Base-by-base conservation (phyloP, 2,113 vertebrate genomes). In the Budorcas taxicolor region DNA sequence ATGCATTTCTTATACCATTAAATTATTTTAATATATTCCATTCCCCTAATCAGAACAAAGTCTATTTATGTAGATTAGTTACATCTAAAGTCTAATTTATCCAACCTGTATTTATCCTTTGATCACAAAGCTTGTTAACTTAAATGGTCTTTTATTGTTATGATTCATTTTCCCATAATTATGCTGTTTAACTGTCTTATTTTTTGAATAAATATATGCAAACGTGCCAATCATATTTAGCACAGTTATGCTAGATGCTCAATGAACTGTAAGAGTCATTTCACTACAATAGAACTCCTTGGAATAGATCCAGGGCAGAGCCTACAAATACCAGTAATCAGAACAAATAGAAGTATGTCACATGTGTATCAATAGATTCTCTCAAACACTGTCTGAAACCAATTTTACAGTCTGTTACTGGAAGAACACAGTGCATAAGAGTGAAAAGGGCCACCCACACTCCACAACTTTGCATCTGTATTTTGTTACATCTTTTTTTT, bases 201-300 rank as follows among this genome's bases (percentile, higher is more conserved):
- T 98, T 98, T 97, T 97, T 40, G 45, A 98, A 98, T 98, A 99
- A 99, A 99, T 98, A 98, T 97, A 98, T 98, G 97, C 98, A 98
- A 98, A 98, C 84, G 94, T 91, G 97, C 99, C 99, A 99, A 98
- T 99, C 98, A 98, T 98, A 99, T 99, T 99, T 98, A 98, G 97
- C 80, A 97, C 78, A 98, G 98, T 98, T 99, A 98, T 98, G 98
- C 98, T 99, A 97, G 98, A 98, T 99, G 98, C 91, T 98, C 99
- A 99, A 97, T 99, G 98, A 99, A 99, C 99, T 99, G 98, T 98
- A 98, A 98, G 98, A 99, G 98, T 97, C 98, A 99, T 99, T 99
- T 99, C 98, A 99, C 98, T 98, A 99, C 98, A 99, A 99, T 99
- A 99, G 98, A 98, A 97, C 97, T 98, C 84, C 83, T 98, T 99